Conservation (phyloP, 2,797 vertebrate genomes). For the Halcyon chelicuti region DNA sequence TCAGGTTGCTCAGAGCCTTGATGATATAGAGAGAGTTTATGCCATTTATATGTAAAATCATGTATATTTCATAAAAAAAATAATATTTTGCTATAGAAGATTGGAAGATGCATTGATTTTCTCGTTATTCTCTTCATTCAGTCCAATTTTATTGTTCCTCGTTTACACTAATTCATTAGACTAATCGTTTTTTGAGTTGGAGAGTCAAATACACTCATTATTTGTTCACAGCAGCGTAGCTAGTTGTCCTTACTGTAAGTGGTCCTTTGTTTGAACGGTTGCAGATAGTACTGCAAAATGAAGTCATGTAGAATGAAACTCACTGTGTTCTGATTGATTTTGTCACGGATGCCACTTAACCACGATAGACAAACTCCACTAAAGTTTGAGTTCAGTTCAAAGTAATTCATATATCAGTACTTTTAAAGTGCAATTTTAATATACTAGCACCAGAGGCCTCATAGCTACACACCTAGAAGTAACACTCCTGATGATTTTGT, state of each 20-base stretch:
- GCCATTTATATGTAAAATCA: neutral
- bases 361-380: neutral
- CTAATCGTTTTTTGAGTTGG: neutral
- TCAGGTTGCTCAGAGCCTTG: too few species aligned
- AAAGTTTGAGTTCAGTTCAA: neutral
- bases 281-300: neutral
- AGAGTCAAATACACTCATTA: neutral
- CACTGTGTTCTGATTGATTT: neutral
- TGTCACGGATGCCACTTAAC: neutral
- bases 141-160: neutral
- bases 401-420: neutral
- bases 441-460: neutral
- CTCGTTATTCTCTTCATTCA: neutral
- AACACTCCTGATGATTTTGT: neutral
- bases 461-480: too few species aligned
- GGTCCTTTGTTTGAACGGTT: neutral
- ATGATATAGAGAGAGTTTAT: neutral
- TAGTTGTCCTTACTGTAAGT: neutral
- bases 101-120: neutral
- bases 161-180: neutral
- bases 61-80: neutral
- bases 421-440: neutral
- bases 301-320: neutral
- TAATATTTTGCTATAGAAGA: neutral
- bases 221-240: rapidly evolving